Percentiles rank a stretch among this genome's conserved stretches.
Conservation (phyloP, 2,888 invertebrate species). For the Chloromyia formosa region DNA sequence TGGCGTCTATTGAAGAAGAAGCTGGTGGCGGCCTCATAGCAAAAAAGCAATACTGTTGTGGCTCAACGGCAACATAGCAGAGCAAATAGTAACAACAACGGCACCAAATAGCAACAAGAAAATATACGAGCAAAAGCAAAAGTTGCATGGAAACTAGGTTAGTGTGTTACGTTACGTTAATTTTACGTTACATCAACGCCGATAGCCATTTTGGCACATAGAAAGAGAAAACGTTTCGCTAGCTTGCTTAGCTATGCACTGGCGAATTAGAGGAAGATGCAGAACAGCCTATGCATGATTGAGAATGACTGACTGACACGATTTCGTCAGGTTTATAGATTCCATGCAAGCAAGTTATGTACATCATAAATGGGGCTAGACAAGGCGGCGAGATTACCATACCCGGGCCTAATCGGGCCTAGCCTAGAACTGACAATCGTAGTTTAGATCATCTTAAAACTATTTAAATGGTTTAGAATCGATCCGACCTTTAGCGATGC, state of each 20-base stretch:
- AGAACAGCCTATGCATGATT: no score
- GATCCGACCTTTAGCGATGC: no score
- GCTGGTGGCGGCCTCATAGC: slow-evolving; percentile 1
- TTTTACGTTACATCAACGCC: slow-evolving; percentile 39
- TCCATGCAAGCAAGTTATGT: background rate
- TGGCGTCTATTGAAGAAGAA: no score
- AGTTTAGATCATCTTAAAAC: no score
- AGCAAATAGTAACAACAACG: slow-evolving; percentile 10
- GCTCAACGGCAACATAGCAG: slow-evolving; percentile 1
- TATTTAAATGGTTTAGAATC: no score
- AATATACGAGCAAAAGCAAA: slow-evolving; percentile 15
- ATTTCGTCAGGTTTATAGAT: slow-evolving; percentile 5
- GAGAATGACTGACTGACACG: background rate
- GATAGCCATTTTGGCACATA: slow-evolving; percentile 35
- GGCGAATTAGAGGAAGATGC: slow-evolving; percentile 15
- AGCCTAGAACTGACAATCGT: background rate
- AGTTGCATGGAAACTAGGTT: slow-evolving; percentile 35
- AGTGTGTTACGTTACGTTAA: slow-evolving; percentile 42
- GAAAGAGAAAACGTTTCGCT: slow-evolving; percentile 21
- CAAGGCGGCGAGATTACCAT: background rate
- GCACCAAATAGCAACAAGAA: background rate
- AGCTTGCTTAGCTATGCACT: background rate
- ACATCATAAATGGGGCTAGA: no score
- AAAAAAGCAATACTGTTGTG: slow-evolving; percentile 4
- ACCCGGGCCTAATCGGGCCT: background rate